Evolutionary conservation across 1,140 invertebrate species (phyloP).

Genomic region (Drepana arcuata): DNA sequence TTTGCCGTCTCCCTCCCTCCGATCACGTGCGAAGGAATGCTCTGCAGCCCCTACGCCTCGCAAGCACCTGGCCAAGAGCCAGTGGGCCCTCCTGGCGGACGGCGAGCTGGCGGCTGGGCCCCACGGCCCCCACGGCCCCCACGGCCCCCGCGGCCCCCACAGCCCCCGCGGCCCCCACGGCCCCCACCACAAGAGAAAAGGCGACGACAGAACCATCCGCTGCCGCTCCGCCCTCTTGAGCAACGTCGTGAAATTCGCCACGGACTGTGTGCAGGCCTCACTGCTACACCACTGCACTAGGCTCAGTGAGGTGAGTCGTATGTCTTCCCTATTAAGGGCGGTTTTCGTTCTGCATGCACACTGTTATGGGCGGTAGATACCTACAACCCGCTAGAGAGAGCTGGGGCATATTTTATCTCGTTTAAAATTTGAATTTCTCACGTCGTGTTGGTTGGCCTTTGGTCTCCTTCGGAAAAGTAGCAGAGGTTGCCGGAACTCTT

Average conservation of each 20-base stretch:
- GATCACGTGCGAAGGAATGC: too few species aligned
- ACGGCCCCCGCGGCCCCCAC: not conserved
- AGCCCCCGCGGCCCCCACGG: constrained; percentile 5
- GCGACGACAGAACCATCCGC: constrained; percentile 36
- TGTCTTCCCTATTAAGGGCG: constrained; percentile 38
- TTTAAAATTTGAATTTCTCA: too few species aligned
- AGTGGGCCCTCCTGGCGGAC: constrained; percentile 53
- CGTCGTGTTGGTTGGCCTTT: too few species aligned
- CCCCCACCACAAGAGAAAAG: constrained; percentile 14
- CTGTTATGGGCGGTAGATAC: too few species aligned
- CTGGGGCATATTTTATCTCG: too few species aligned
- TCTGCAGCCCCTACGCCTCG: constrained; percentile 36
- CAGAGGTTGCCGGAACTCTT: too few species aligned
- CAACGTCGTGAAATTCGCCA: constrained; percentile 57
- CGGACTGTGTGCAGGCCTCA: constrained; percentile 61
- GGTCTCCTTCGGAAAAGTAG: too few species aligned
- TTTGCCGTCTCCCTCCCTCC: too few species aligned
- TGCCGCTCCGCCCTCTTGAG: constrained; percentile 42
- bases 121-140: constrained; percentile 5
- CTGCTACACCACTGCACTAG: constrained; percentile 64
- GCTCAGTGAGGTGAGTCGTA: constrained; percentile 67
- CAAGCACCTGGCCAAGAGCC: constrained; percentile 47
- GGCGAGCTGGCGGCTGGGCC: constrained; percentile 18
- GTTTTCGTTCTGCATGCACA: constrained; percentile 19
- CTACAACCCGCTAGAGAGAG: too few species aligned